phyloP scores from a whole-genome alignment of 2,797 vertebrate genomes.

The Merluccius polli region DNA sequence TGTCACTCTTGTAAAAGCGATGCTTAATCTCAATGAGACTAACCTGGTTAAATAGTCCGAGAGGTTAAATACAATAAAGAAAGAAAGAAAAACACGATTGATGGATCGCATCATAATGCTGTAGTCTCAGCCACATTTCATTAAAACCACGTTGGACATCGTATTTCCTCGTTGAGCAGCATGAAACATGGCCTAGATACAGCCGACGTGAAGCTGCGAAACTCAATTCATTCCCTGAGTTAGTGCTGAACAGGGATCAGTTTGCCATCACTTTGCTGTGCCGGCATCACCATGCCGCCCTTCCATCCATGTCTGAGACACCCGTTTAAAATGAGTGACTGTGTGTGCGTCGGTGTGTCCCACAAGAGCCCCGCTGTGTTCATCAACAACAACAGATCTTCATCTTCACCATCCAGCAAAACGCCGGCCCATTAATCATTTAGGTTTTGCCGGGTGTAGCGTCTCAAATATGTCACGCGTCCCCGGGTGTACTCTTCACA shows the following conservation, averaged over 20 bases:
- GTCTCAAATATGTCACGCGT: slow-evolving; percentile 44
- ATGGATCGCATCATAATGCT: not conserved
- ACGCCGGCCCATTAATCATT: slow-evolving; percentile 51
- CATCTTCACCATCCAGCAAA: not conserved
- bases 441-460: slow-evolving; percentile 35
- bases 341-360: not conserved
- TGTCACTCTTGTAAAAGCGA: not conserved
- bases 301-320: not conserved
- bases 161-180: not conserved
- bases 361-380: not conserved
- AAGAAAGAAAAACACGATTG: not conserved
- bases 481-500: slow-evolving; percentile 34
- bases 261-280: not conserved
- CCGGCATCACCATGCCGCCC: no score
- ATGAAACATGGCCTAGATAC: not conserved
- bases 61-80: not conserved
- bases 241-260: not conserved
- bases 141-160: not conserved
- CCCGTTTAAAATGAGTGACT: not conserved
- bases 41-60: not conserved
- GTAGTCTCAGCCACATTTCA: not conserved
- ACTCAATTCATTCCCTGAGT: not conserved
- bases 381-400: not conserved
- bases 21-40: not conserved
- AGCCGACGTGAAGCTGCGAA: not conserved